Conservation (phyloP, 1,140 invertebrate genomes). For the Amphibalanus amphitrite region DNA sequence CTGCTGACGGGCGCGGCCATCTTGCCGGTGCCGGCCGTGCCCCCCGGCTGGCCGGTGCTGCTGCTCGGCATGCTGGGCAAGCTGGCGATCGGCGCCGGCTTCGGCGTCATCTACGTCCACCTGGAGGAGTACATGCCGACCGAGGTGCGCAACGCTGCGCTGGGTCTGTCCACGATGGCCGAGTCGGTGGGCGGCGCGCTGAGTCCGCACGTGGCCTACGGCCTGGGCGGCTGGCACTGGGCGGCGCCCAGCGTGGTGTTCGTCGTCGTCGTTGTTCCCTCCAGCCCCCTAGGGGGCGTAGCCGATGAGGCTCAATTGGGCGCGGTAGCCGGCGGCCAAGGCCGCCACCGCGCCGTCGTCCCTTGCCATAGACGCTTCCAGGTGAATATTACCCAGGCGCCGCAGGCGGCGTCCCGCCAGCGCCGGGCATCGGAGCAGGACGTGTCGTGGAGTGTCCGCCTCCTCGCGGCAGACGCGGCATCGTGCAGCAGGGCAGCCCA, state of each 20-base stretch:
- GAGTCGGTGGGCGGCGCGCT: not conserved
- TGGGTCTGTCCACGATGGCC: not conserved
- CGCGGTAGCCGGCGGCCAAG: no score
- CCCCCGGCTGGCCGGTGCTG: not conserved
- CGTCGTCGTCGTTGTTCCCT: no score
- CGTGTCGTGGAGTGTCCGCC: no score
- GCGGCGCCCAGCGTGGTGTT: conserved; percentile 14
- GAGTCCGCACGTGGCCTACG: not conserved
- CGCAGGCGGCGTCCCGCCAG: no score
- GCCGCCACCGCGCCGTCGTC: no score
- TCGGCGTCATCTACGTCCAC: conserved; percentile 2
- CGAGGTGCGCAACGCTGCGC: not conserved
- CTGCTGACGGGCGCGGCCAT: not conserved
- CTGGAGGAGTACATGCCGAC: not conserved
- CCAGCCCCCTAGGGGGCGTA: no score
- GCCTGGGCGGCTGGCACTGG: conserved; percentile 12
- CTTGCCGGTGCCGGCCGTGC: not conserved
- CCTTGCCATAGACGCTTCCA: no score
- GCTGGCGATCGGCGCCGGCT: not conserved
- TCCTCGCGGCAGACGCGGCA: no score
- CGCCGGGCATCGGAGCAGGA: no score
- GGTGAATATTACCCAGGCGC: no score
- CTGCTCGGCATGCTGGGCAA: not conserved
- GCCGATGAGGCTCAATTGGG: no score
- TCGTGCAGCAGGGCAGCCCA: no score